Base-by-base conservation (phyloP, 2,113 vertebrate species). In the Entosphenus tridentatus region DNA sequence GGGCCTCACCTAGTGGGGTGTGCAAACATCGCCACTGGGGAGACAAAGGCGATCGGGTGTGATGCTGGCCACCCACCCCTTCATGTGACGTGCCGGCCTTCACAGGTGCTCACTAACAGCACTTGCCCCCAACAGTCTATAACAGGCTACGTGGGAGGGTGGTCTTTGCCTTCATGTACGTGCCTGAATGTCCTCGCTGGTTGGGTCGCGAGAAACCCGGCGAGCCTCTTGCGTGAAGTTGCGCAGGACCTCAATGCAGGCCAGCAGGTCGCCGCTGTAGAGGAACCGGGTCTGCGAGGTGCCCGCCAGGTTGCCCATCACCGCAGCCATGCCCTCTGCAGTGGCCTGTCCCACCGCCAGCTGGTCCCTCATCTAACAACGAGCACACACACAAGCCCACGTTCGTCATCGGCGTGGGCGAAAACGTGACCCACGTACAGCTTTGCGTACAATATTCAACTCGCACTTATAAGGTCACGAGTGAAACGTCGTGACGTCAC, bases 201-300 rank as follows among this genome's bases (percentile, higher is more conserved):
- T 65, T n/a, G 62, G 62, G n/a, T 65, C 21, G 62, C 21, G 21
- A 11, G n/a, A 21, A 9, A 65, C n/a, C n/a, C 62, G 62, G 62
- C 62, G 62, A 11, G n/a, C n/a, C n/a, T n/a, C 21, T 10, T 65
- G n/a, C 62, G 62, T 65, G 62, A 65, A 65, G 62, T 65, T 65
- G n/a, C 62, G 62, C 21, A 65, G 21, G 3, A 65, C 62, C 62
- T 65, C 62, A 21, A 65, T n/a, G 62, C 62, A 65, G 21, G 62
- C 62, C 62, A 65, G 62, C n/a, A 65, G n/a, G 10, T 65, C 62
- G 9, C 62, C 62, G 10, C 62, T 65, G 62, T 65, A 65, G 2
- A 65, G n/a, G 2, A 65, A 16, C 10, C 21, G 62, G 9, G 8
- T 21, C 21, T 21, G 62, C n/a, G 62, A 65, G 21, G 62, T 65